Base-by-base conservation (phyloP, 1,140 invertebrate species). In the Belonocnema kinseyi region DNA sequence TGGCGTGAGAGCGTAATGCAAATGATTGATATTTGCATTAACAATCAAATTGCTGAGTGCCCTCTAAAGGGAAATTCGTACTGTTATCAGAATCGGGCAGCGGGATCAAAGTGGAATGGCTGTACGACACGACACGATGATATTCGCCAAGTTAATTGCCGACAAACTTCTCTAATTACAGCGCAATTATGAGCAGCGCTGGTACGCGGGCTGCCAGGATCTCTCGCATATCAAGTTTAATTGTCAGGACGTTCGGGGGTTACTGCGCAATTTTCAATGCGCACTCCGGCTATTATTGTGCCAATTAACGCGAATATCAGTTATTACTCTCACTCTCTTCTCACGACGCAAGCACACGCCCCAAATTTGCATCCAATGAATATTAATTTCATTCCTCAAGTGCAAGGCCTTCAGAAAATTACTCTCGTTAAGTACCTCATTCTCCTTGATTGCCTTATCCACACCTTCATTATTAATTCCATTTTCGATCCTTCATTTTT, bases 81-180 rank as follows among this genome's bases (percentile, higher is more conserved):
- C 61, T 46, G 61, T 66, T 46, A 66, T 66, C 61, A 33, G 61
- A 66, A 66, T 66, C 61, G 61, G 61, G 61, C 61, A 66, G 40
- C 26, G 61, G 61, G 61, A 66, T 66, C 61, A 66, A 66, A 66
- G 61, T 66, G 58, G 58, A 66, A 66, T 66, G 58, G 58, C 26
- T 66, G 26, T 66, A 46, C 61, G 61, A 66, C 61, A 66, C 26
- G 61, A 66, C 53, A 21, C 72, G 75, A 77, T 82, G 74, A 89
- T 89, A 89, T 87, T 87, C 86, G 83, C 78, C 82, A 86, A 84
- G 83, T 87, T 85, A 86, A 90, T 89, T 89, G 85, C 86, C 88
- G 88, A 87, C 88, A 90, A 90, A 89, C 86, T 85, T 87, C 79
- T 88, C 86, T 89, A 89, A 90, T 90, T 90, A 90, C 83, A 79